phyloP scores from a whole-genome alignment of 2,113 vertebrate species.

The Desmodus rotundus region DNA sequence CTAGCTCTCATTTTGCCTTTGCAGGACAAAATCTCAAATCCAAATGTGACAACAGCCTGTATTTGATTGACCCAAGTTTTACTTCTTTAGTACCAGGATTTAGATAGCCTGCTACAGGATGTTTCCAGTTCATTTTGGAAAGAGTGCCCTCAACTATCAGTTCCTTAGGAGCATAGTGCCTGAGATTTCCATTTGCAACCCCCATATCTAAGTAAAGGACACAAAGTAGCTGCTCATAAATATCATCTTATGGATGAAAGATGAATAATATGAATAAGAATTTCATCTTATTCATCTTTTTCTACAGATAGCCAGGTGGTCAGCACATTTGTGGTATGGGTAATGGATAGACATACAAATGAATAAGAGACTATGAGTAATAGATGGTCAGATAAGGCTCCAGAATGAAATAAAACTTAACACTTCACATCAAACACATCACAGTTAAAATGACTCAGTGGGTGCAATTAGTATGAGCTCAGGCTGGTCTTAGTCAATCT shows the following conservation, averaged over 20 bases:
- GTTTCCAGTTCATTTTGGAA: neutral
- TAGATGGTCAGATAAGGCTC: neutral
- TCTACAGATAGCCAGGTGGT: neutral
- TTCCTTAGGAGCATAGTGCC: neutral
- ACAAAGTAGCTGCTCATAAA: constrained; percentile 3
- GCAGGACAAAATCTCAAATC: constrained; percentile 23
- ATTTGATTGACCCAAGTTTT: neutral
- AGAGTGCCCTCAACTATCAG: neutral
- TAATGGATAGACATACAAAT: neutral
- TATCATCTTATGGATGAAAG: neutral
- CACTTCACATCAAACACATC: neutral
- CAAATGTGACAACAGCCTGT: neutral
- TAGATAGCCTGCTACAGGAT: neutral
- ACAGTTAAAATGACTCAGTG: neutral
- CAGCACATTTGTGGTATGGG: neutral
- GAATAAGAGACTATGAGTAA: constrained; percentile 13
- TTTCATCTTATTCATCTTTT: neutral
- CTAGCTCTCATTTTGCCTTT: neutral
- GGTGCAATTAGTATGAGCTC: neutral
- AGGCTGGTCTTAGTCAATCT: neutral
- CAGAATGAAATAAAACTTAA: constrained; percentile 38
- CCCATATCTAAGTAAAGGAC: neutral
- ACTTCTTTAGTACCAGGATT: neutral
- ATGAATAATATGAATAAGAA: no score
- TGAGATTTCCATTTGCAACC: neutral